Base-by-base conservation (phyloP, 1,140 invertebrate genomes). In the Hyles vespertilio region DNA sequence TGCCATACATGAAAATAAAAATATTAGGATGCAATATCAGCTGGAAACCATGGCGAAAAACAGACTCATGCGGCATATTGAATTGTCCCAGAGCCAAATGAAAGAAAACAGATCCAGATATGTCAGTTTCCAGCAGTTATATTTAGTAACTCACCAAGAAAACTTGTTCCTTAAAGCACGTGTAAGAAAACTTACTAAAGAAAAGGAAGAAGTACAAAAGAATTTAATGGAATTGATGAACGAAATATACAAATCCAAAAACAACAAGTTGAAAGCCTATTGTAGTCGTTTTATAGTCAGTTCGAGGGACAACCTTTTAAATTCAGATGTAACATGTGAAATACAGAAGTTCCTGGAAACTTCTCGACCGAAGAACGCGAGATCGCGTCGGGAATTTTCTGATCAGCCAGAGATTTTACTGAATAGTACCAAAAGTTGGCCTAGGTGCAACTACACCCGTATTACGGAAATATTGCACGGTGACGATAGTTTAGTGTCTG, bases 111-210 rank as follows among this genome's bases (percentile, higher is more conserved):
- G 69, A 56, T 74, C 70, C 0, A 70, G 63, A 47, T 83, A 78
- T 54, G 54, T 81, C 5, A 76, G 64, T 74, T 84, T 81, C 50
- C 81, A 84, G 56, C 74, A 88, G 59, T 67, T 85, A 22, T 85
- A 84, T 66, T 58, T 79, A 11, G 56, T 73, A 32, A 77, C 78
- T 3, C 64, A 80, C 36, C 74, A 85, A 63, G 84, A 88, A 74
- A 88, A 85, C 63, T 53, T 67, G 32, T 84, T 77, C 56, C 60
- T 88, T 40, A 83, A 81, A 58, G 61, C 61, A 10, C 65, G 73
- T 8, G 51, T 87, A 33, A 71, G 69, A 52, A 81, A 84, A 64
- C 50, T 88, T 8, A 59, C 44, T 6, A 65, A 68, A 57, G 74
- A 83, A 49, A 88, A 81, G 66, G 72, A 81, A 55, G 66, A 76